Base-by-base conservation (phyloP, 2,113 vertebrate species). In the Trichomycterus rosablanca region DNA sequence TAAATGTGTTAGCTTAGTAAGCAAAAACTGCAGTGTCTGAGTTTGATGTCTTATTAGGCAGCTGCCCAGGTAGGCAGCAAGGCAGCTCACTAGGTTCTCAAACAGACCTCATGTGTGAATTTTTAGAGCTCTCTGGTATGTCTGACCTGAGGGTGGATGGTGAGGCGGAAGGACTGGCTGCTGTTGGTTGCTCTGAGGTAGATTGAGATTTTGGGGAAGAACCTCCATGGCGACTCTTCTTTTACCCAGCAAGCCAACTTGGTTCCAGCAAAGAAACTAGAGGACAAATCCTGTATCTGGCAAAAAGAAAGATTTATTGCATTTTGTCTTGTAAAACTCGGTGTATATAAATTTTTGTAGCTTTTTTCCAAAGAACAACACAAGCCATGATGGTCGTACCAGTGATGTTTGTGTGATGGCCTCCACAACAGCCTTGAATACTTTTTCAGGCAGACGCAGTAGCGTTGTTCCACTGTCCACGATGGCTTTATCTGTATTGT, bases 391-490 rank as follows among this genome's bases (percentile, higher is more conserved):
- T n/a, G n/a, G n/a, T 22, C 87, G 80, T 90, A 99, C 96, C 92
- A 92, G 76, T 57, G 93, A 97, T 0, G 83, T 86, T 43, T 70
- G 87, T 67, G 83, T 84, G 80, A 99, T 92, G 6, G 94, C 89
- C 34, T 89, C 88, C 19, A 97, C 90, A 66, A 98, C 87, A 0
- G 94, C 93, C 10, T 61, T 76, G 57, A 98, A 99, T 59, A 99
- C 95, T 35, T 93, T 96, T 79, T 82, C 82, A 30, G 96, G 96
- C 60, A 99, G 89, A 42, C 94, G 90, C 49, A 99, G 89, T 35
- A 97, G 87, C 0, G 96, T 99, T 45, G 96, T 98, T 19, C 96
- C 96, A 1, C 96, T 99, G 85, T 99, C 96, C 60, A 99, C 94
- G 49, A 99, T 97, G 1, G 95, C 94, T 84, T 98, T 99, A 74